Base-by-base conservation (phyloP, 2,113 vertebrate species). In the Odontophorus gujanensis region DNA sequence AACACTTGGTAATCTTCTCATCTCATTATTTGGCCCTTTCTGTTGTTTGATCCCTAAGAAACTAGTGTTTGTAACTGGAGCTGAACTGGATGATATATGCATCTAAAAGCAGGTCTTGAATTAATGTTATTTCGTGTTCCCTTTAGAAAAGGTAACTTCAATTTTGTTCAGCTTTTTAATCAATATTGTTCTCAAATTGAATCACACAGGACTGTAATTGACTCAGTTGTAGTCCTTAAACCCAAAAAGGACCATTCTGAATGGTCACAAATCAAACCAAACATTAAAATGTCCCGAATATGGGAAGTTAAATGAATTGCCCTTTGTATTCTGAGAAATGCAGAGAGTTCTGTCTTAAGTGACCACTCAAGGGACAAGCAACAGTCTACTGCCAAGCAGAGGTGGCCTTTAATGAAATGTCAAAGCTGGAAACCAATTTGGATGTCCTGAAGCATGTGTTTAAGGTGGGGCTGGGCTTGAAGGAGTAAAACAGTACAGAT, bases 371-470 rank as follows among this genome's bases (percentile, higher is more conserved):
- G 62, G 66, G 87, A 93, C 43, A 85, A 71, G 67, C 61, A 83
- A 84, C 40, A 88, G 79, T 18, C 38, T 81, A 43, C 12, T 85
- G 72, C 42, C 81, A 91, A 66, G 75, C 18, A 85, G 57, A 91
- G 63, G 38, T 85, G 87, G 89, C 89, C 92, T 96, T 96, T 92
- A 92, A 93, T 91, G 72, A 93, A 96, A 95, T 89, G 89, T 96
- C 92, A 95, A 50, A 72, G 58, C 72, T 80, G 63, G 85, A 96
- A 95, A 85, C 72, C 75, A 91, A 72, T 1, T 53, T 47, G 78
- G 72, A 80, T 85, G 79, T 51, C 94, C 80, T 77, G 68, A 93
- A 95, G 43, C 38, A 74, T 17, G 38, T 55, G 65, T 79, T 92
- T 96, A 76, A 79, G 20, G 28, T 71, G 42, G 65, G 59, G 15